These are phyloP conservation scores for Esox lucius DNA, from an alignment of 2,797 vertebrate species.

Conservation along the genomic window DNA sequence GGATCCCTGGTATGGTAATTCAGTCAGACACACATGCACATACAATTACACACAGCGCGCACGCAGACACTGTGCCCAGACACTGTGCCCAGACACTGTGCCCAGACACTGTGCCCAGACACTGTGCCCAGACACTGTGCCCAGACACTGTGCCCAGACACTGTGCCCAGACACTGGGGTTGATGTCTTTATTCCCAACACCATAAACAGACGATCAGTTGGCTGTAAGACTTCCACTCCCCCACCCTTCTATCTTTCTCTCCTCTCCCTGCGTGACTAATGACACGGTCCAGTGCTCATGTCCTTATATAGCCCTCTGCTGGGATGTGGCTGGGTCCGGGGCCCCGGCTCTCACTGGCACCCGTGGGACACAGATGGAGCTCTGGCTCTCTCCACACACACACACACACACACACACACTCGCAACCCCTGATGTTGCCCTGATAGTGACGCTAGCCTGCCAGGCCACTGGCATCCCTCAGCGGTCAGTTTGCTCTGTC, in stretches of 20 bases:
- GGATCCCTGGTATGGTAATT: background rate
- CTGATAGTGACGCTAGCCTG: background rate
- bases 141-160: too few relatives aligned
- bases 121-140: too few relatives aligned
- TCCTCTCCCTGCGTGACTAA: conserved; percentile 42
- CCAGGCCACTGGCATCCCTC: background rate
- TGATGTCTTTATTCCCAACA: background rate
- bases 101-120: too few relatives aligned
- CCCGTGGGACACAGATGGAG: conserved; percentile 14
- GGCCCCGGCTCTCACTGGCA: conserved; percentile 27
- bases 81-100: too few relatives aligned
- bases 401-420: conserved; percentile 27
- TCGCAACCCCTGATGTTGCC: conserved; percentile 1
- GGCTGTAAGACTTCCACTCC: conserved; percentile 39
- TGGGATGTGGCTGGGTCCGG: conserved; percentile 54
- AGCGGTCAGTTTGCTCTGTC: background rate
- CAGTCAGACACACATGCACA: too few relatives aligned
- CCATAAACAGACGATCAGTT: conserved; percentile 17
- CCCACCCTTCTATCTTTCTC: too few relatives aligned
- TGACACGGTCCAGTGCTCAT: conserved; percentile 69
- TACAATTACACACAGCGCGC: too few relatives aligned
- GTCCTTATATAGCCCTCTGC: conserved; percentile 77
- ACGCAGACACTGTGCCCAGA: too few relatives aligned
- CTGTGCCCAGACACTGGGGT: background rate
- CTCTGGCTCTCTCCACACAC: conserved; percentile 12